Conservation (phyloP, 2,113 vertebrate species). For the Hymenochirus boettgeri region DNA sequence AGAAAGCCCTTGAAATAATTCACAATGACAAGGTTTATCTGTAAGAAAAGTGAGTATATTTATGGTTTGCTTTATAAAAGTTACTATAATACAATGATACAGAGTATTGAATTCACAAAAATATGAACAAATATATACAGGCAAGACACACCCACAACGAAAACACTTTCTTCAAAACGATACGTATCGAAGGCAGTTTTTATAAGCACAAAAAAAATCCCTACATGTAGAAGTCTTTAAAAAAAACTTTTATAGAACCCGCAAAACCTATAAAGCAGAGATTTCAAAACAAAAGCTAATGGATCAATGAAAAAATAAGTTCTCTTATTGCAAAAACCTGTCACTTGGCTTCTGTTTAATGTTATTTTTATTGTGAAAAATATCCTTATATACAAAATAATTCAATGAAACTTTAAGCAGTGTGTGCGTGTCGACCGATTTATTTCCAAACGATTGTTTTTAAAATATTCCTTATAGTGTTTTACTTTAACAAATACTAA, state of each 20-base stretch:
- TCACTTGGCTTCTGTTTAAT: slow-evolving; percentile 52
- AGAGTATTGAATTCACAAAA: slow-evolving; percentile 89
- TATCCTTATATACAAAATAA: slow-evolving; percentile 38
- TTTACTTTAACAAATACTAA: slow-evolving; percentile 48
- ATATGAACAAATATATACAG: slow-evolving; percentile 84
- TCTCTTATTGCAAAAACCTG: slow-evolving; percentile 59
- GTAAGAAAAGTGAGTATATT: slow-evolving; percentile 89
- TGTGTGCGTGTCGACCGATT: slow-evolving; percentile 44
- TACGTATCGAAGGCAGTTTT: slow-evolving; percentile 66
- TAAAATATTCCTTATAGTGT: slow-evolving; percentile 36
- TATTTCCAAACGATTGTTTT: slow-evolving; percentile 51
- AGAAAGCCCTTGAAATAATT: slow-evolving; percentile 17
- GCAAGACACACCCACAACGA: slow-evolving; percentile 79
- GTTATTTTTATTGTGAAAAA: slow-evolving; percentile 47
- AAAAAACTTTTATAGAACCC: slow-evolving; percentile 49
- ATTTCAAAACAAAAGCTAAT: slow-evolving; percentile 58
- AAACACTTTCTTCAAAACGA: slow-evolving; percentile 76
- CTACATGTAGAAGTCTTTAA: slow-evolving; percentile 57
- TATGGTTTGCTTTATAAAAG: slow-evolving; percentile 91
- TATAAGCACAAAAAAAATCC: slow-evolving; percentile 63
- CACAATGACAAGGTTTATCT: slow-evolving; percentile 53
- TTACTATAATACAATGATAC: slow-evolving; percentile 91
- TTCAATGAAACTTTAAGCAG: slow-evolving; percentile 42
- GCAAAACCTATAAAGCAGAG: slow-evolving; percentile 55
- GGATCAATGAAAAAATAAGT: slow-evolving; percentile 46